Evolutionary conservation across 2,888 invertebrate species (phyloP).

Genomic region (Notodromas monacha): DNA sequence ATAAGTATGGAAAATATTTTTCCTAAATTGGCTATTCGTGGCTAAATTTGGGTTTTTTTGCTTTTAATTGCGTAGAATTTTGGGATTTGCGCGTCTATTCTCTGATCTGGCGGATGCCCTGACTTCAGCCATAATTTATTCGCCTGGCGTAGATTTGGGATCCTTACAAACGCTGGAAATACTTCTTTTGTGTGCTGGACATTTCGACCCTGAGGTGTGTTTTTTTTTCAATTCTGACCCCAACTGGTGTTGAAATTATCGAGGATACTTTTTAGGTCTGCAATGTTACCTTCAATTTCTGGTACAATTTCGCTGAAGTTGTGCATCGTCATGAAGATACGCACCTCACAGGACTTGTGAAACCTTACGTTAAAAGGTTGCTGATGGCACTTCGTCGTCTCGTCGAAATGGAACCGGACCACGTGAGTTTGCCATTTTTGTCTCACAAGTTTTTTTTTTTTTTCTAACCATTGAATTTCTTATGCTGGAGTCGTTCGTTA

Average conservation of each 20-base stretch:
- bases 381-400: constrained; percentile 61
- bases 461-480: not conserved
- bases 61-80: constrained; percentile 22
- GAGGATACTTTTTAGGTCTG: constrained; percentile 21
- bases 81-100: constrained; percentile 74
- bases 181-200: constrained; percentile 63
- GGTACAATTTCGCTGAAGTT: constrained; percentile 81
- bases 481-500: not conserved
- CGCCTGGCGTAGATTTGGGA: constrained; percentile 30
- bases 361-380: constrained; percentile 64
- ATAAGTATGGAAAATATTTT: constrained; percentile 24
- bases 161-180: constrained; percentile 54
- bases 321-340: constrained; percentile 58
- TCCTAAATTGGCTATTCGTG: not conserved
- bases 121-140: constrained; percentile 42
- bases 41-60: constrained; percentile 1
- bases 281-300: constrained; percentile 71
- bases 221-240: too few species aligned
- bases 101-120: constrained; percentile 76
- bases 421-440: constrained; percentile 20
- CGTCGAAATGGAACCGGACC: constrained; percentile 82
- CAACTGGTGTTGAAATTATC: too few species aligned
- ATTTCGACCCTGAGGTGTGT: constrained; percentile 95
- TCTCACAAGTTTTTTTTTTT: not conserved
- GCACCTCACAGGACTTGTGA: constrained; percentile 42